A percentile compares a stretch with the other conserved stretches of the same genome.
Conservation (phyloP, 1,140 invertebrate genomes). For the fruit fly (Drosophila melanogaster) region DNA sequence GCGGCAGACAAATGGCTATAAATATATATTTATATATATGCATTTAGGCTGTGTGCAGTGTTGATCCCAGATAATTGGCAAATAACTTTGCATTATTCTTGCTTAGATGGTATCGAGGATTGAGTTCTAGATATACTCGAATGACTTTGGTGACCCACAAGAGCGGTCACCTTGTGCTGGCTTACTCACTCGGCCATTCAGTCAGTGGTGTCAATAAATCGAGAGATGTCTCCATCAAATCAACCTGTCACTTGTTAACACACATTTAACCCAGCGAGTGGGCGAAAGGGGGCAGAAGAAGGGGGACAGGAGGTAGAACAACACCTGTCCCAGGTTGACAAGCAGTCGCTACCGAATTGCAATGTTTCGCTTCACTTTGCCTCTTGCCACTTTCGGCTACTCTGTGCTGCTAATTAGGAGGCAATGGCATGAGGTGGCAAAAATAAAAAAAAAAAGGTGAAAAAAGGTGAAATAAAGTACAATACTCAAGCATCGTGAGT, state of each 20-base stretch:
- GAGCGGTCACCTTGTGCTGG: conserved; percentile 64
- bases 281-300: neutral
- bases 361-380: conserved; percentile 30
- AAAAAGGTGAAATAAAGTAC: neutral
- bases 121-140: no score
- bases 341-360: conserved; percentile 43
- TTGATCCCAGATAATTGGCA: neutral
- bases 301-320: conserved; percentile 11
- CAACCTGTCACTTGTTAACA: conserved; percentile 75
- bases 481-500: conserved; percentile 29
- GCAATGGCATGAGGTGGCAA: conserved; percentile 36
- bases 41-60: conserved; percentile 18
- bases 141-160: conserved; percentile 39
- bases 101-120: neutral
- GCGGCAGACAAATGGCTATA: conserved; percentile 46
- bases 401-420: conserved; percentile 45
- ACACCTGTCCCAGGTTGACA: conserved; percentile 61
- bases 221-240: conserved; percentile 58
- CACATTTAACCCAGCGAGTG: conserved; percentile 41
- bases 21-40: conserved; percentile 17
- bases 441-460: conserved; percentile 7
- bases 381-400: conserved; percentile 20
- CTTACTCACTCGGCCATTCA: conserved; percentile 27
- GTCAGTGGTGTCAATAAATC: conserved; percentile 54
- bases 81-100: neutral